Conservation (phyloP, 2,797 vertebrate species). For the Enteromius fasciolatus region DNA sequence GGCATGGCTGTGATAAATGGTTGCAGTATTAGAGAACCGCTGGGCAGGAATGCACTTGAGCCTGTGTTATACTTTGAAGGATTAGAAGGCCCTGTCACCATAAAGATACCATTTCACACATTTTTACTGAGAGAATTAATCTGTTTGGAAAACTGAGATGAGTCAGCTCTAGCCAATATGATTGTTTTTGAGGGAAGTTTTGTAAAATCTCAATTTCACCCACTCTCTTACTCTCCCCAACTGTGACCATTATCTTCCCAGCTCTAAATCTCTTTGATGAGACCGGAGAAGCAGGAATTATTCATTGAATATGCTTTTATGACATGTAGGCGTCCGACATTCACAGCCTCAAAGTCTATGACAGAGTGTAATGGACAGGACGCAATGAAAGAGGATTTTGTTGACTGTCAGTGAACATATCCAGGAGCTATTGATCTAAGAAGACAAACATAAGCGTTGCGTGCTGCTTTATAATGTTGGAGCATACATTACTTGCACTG, state of each 20-base stretch:
- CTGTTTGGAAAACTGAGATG: slow-evolving; percentile 1
- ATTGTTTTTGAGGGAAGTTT: slow-evolving; percentile 9
- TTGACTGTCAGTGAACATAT: slow-evolving; percentile 18
- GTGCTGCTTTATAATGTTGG: slow-evolving; percentile 22
- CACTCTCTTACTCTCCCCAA: not conserved
- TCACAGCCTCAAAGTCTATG: slow-evolving; percentile 16
- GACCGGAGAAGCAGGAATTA: slow-evolving; percentile 4
- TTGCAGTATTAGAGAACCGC: slow-evolving; percentile 2
- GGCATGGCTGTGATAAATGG: slow-evolving; percentile 37
- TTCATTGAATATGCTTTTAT: slow-evolving; percentile 36
- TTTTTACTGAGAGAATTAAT: slow-evolving; percentile 30
- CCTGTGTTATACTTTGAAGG: slow-evolving; percentile 9
- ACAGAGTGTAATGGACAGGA: slow-evolving; percentile 27
- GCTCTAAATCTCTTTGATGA: slow-evolving; percentile 43
- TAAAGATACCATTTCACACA: slow-evolving; percentile 36
- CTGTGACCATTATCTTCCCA: slow-evolving; percentile 1
- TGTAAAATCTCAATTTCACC: slow-evolving; percentile 20
- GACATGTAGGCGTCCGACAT: slow-evolving; percentile 18
- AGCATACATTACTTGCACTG: slow-evolving; percentile 14
- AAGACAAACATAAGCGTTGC: slow-evolving; percentile 20
- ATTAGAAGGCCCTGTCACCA: slow-evolving; percentile 18
- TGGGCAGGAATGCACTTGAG: slow-evolving; percentile 19
- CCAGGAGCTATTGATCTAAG: slow-evolving; percentile 34
- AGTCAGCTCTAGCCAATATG: slow-evolving; percentile 19
- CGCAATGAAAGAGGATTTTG: slow-evolving; percentile 49